These are phyloP conservation scores for Vespertilio murinus DNA, from an alignment of 2,797 vertebrate species.

Conservation along the genomic window DNA sequence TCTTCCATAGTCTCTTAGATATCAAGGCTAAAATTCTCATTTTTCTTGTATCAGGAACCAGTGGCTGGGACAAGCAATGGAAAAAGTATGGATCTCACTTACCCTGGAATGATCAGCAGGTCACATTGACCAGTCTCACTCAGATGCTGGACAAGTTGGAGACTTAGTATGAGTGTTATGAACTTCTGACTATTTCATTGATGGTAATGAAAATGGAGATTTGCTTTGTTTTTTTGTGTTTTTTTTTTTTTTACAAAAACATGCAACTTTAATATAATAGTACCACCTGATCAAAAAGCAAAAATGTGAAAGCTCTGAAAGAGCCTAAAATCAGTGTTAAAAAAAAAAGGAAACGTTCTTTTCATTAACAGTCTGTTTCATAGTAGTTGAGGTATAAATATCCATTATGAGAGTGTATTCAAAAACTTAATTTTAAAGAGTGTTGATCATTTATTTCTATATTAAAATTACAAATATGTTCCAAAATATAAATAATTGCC, in stretches of 20 bases:
- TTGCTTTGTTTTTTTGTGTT: slow-evolving; percentile 89
- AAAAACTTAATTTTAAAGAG: slow-evolving; percentile 39
- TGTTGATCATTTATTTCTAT: neutral
- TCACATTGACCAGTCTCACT: slow-evolving; percentile 86
- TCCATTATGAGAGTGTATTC: neutral
- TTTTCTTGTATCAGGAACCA: slow-evolving; percentile 81
- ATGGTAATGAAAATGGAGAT: slow-evolving; percentile 90
- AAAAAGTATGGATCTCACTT: slow-evolving; percentile 84
- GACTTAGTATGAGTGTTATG: slow-evolving; percentile 85
- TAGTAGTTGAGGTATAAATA: slow-evolving; percentile 85
- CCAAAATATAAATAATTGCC: neutral
- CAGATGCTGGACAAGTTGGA: slow-evolving; percentile 85
- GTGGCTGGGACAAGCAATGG: slow-evolving; percentile 91
- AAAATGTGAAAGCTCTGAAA: slow-evolving; percentile 87
- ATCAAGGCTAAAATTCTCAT: neutral
- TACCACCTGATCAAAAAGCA: slow-evolving; percentile 87
- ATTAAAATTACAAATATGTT: slow-evolving; percentile 5
- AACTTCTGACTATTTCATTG: slow-evolving; percentile 90
- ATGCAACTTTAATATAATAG: slow-evolving; percentile 87
- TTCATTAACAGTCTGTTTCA: slow-evolving; percentile 91
- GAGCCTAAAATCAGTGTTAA: slow-evolving; percentile 88
- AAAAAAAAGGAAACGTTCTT: slow-evolving; percentile 85
- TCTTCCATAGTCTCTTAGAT: neutral
- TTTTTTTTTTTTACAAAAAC: slow-evolving; percentile 94
- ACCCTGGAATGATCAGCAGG: slow-evolving; percentile 81